Base-by-base conservation (phyloP, 2,797 vertebrate species). In the Crypturellus tataupa region DNA sequence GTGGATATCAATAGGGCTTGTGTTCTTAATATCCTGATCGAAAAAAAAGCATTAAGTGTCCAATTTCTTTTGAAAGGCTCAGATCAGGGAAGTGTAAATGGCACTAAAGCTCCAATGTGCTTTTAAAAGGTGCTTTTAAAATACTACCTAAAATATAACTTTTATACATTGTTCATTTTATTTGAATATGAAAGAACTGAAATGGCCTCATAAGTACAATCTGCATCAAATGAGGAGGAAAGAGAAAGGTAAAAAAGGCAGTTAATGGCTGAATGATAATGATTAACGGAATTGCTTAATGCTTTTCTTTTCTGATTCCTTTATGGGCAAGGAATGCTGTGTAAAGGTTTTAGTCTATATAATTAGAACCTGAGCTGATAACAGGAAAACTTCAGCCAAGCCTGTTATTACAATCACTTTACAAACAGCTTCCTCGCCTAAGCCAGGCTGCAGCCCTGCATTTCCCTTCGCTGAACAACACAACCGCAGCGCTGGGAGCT, bases 311-410 rank as follows among this genome's bases (percentile, higher is more conserved):
- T 64, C 73, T 81, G 67, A 86, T 80, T 96, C 92, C 75, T 94
- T 96, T 95, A 96, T 85, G 75, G 95, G 71, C 83, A 96, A 90
- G 94, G 94, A 96, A 96, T 94, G 89, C 73, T 77, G 80, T 44
- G 64, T 85, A 94, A 90, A 42, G 4, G 71, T 84, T 93, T 93
- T 91, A 80, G 87, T 91, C 92, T 82, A 62, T 96, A 96, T 96
- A 97, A 97, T 96, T 96, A 96, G 96, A 94, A 93, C 85, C 71
- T 85, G 75, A 51, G 44, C 77, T 95, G 94, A 96, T 94, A 96
- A 97, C 68, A 80, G 71, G 80, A 91, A 92, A 94, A 86, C 94
- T 95, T 93, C 80, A 93, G 94, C 93, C 95, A 94, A 91, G 92
- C 60, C 60, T 87, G 86, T 89, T 95, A 96, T 89, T 94, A 88